phyloP scores from a whole-genome alignment of 2,113 vertebrate species.

The Odocoileus hemionus region DNA sequence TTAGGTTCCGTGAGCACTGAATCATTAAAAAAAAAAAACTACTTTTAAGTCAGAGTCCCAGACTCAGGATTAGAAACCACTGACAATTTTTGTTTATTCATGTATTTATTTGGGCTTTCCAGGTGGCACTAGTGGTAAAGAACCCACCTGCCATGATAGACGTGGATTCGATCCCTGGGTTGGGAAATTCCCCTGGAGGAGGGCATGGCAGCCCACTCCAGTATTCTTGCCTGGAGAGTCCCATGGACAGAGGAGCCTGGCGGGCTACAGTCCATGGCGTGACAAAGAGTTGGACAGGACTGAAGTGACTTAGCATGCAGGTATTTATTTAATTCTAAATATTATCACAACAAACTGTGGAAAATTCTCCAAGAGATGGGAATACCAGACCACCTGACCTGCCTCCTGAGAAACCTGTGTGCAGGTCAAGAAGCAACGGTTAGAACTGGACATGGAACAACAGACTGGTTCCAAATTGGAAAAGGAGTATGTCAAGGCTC shows the following conservation, averaged over 20 bases:
- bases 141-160: background rate
- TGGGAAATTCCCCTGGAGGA: background rate
- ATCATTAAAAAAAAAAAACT: background rate
- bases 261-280: background rate
- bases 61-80: background rate
- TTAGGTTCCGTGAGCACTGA: background rate
- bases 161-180: background rate
- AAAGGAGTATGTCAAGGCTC: background rate
- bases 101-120: background rate
- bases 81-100: background rate
- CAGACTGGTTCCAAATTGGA: background rate
- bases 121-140: background rate
- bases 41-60: background rate
- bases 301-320: background rate
- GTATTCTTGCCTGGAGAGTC: background rate
- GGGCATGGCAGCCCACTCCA: background rate
- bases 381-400: background rate
- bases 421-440: background rate
- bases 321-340: no score
- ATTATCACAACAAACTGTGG: background rate
- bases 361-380: background rate
- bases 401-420: background rate
- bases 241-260: background rate
- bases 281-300: background rate
- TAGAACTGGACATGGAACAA: background rate